These are phyloP conservation scores for Emys orbicularis DNA, from an alignment of 2,797 vertebrate genomes.

Conservation along the genomic window DNA sequence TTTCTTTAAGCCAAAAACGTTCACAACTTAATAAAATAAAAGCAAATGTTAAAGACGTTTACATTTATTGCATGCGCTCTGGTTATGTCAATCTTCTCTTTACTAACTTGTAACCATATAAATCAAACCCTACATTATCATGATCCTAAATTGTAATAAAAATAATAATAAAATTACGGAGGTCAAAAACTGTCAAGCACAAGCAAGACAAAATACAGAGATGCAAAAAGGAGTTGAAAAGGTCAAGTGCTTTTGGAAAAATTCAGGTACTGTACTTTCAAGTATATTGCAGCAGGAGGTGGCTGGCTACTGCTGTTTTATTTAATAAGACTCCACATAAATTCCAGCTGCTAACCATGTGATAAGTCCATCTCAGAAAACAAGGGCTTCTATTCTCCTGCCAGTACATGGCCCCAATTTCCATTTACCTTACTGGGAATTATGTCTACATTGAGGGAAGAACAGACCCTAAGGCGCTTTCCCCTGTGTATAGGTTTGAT, in stretches of 20 bases:
- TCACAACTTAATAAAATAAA: conserved; percentile 70
- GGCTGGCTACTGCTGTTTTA: conserved; percentile 82
- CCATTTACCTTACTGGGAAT: conserved; percentile 50
- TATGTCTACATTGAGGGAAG: conserved; percentile 20
- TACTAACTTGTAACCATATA: conserved; percentile 69
- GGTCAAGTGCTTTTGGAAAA: conserved; percentile 72
- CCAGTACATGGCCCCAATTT: background rate
- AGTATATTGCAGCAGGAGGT: conserved; percentile 76
- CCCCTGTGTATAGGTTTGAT: conserved; percentile 38
- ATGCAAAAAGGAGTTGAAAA: conserved; percentile 74
- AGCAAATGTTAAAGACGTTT: conserved; percentile 53
- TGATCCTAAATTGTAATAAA: conserved; percentile 79
- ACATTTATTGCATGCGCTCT: conserved; percentile 67
- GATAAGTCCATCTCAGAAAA: conserved; percentile 77
- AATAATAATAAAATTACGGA: conserved; percentile 81
- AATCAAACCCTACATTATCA: conserved; percentile 77
- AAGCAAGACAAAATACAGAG: conserved; percentile 77
- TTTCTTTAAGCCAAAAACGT: conserved; percentile 37
- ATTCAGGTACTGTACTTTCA: conserved; percentile 76
- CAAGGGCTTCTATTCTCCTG: conserved; percentile 70
- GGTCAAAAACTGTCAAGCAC: conserved; percentile 79
- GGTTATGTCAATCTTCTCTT: conserved; percentile 65
- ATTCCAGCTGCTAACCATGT: conserved; percentile 82
- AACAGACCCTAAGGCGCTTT: conserved; percentile 19
- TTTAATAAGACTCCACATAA: conserved; percentile 81